Evolutionary conservation across 2,888 invertebrate species (phyloP), one percentile per base, ranked within the genome.

Genomic region (Eledone cirrhosa): DNA sequence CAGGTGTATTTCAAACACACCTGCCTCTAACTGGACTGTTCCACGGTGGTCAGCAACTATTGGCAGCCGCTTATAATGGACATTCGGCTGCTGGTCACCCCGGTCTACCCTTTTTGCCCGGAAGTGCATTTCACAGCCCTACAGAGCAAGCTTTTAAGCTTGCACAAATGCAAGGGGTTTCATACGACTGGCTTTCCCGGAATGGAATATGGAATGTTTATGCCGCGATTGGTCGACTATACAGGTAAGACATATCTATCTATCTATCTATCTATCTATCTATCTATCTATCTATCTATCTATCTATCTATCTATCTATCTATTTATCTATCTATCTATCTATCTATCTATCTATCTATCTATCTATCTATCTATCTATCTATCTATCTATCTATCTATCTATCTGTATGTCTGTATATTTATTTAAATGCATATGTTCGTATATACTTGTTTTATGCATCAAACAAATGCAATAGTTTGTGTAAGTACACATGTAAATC

Each of bases 121-220:
- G 87, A 22, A 88, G 88, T 78, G 88, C 89, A 16, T 89, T 89
- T 80, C 88, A 88, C 80, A 81, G 86, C 41, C 89, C 88, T 11
- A 84, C 86, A 16, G 88, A 89, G 41, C 89, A 88, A 75, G 87
- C 87, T 0, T 82, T 87, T 75, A 88, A 88, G 82, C 81, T 88
- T 79, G 87, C 88, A 13, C 88, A 88, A 79, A 84, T 83, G 80
- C 86, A 83, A 76, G 84, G 85, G 3, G 84, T 85, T 75, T 77
- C 84, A 29, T 92, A 96, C 82, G 97, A 97, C 91, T 97, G 97
- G 94, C 92, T 97, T 82, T 96, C 97, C 8, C 93, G 97, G 72
- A 95, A 96, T 5, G 97, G 97, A 33, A 96, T 97, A 96, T 5
- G 97, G 97, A 33, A 96, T 97, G 95, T 94, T 97, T 84, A 97